Percentiles rank a stretch among this genome's conserved stretches.
phyloP scores from a whole-genome alignment of 2,888 invertebrate genomes.

The Mythimna loreyi region DNA sequence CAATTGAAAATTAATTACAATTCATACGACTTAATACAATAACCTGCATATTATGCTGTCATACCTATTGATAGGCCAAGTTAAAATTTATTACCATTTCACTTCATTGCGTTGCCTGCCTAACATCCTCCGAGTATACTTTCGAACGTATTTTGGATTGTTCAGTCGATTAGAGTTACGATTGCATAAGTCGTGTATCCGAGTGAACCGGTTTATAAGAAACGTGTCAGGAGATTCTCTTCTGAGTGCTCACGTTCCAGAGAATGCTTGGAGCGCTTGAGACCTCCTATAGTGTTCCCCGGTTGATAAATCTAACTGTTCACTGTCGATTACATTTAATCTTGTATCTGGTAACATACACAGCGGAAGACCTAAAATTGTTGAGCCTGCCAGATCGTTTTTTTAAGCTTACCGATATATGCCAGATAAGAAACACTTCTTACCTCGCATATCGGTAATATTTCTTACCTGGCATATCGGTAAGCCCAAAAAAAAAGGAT shows the following conservation, averaged over 20 bases:
- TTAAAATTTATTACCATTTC: not conserved
- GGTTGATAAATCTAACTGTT: slow-evolving; percentile 42
- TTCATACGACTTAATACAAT: too few species aligned
- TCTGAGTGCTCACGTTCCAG: slow-evolving; percentile 69
- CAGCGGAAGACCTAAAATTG: not conserved
- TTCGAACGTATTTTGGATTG: slow-evolving; percentile 62
- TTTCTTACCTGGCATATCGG: not conserved
- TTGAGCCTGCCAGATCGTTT: too few species aligned
- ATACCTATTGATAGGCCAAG: not conserved
- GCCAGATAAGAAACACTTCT: too few species aligned
- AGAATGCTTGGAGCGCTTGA: slow-evolving; percentile 51
- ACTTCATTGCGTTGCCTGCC: not conserved
- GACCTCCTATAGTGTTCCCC: slow-evolving; percentile 43
- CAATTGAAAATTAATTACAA: not conserved
- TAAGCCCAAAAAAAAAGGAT: slow-evolving; percentile 7
- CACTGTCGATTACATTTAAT: slow-evolving; percentile 17
- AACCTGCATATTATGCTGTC: not conserved
- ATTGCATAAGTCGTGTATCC: slow-evolving; percentile 87
- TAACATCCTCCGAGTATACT: slow-evolving; percentile 29
- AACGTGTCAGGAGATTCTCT: slow-evolving; percentile 89
- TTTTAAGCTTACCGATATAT: too few species aligned
- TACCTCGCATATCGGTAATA: too few species aligned
- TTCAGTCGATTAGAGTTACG: slow-evolving; percentile 79
- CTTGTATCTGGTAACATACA: slow-evolving; percentile 12
- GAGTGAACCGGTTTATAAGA: slow-evolving; percentile 87